phyloP scores from a whole-genome alignment of 1,140 invertebrate genomes.

The Sycophila sp. region DNA sequence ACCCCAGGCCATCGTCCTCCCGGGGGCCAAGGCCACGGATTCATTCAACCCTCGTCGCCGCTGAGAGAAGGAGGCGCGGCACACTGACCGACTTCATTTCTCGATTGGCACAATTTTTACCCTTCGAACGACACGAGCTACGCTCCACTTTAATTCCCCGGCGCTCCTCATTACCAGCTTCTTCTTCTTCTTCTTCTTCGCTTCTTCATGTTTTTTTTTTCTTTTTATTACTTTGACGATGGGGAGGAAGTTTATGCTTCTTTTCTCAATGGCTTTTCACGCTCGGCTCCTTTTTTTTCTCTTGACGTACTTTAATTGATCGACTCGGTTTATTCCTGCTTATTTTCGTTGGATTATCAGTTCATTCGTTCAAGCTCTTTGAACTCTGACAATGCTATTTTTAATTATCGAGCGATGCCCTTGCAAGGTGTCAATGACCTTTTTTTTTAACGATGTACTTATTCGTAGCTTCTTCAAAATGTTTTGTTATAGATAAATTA shows the following conservation, averaged over 20 bases:
- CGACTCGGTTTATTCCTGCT: constrained; percentile 30
- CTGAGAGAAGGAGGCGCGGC: constrained; percentile 43
- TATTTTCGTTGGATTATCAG: constrained; percentile 24
- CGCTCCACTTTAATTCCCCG: too few species aligned
- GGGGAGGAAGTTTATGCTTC: neutral
- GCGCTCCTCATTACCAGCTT: constrained; percentile 30
- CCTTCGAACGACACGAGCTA: neutral
- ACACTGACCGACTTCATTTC: constrained; percentile 64
- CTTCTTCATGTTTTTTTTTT: neutral
- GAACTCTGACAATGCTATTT: too few species aligned
- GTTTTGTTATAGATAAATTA: too few species aligned
- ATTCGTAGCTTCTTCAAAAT: too few species aligned
- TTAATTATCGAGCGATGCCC: too few species aligned
- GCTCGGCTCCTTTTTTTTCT: neutral
- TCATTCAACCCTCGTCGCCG: constrained; percentile 54
- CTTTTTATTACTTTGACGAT: neutral
- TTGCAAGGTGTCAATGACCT: too few species aligned
- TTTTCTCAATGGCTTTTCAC: too few species aligned
- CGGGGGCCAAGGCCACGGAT: constrained; percentile 62
- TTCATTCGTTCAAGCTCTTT: too few species aligned
- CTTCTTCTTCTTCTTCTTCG: neutral
- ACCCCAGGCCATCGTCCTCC: constrained; percentile 59
- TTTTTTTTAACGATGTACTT: too few species aligned
- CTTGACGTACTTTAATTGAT: neutral
- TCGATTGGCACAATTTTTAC: constrained; percentile 32